These are phyloP conservation scores for Ceramica pisi DNA, from an alignment of 2,888 invertebrate species.

Conservation along the genomic window DNA sequence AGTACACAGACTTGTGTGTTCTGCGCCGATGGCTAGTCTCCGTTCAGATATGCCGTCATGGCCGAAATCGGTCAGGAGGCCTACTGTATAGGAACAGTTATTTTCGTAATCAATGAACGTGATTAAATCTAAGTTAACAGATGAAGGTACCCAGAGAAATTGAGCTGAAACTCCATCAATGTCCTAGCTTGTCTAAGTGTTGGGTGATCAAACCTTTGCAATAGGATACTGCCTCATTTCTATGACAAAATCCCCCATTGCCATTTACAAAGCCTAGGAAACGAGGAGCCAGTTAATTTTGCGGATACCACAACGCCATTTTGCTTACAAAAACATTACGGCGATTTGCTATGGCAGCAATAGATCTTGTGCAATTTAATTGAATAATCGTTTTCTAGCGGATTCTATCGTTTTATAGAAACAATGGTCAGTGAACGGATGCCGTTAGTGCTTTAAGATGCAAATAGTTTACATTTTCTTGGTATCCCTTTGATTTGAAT, in stretches of 20 bases:
- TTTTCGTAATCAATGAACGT: too few species aligned
- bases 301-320: slow-evolving; percentile 5
- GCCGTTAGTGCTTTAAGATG: background rate
- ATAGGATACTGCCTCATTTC: background rate
- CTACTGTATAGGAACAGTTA: too few species aligned
- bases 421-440: slow-evolving; percentile 20
- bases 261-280: slow-evolving; percentile 7
- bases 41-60: too few species aligned
- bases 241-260: background rate
- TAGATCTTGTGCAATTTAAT: slow-evolving; percentile 29
- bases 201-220: background rate
- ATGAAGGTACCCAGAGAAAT: too few species aligned
- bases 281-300: background rate
- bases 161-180: too few species aligned
- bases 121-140: too few species aligned
- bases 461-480: background rate
- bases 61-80: too few species aligned
- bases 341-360: slow-evolving; percentile 14
- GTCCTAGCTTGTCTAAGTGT: too few species aligned
- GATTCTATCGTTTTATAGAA: slow-evolving; percentile 9
- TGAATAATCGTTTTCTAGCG: slow-evolving; percentile 13
- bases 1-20: too few species aligned
- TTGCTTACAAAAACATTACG: background rate
- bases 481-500: background rate
- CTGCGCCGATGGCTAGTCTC: too few species aligned